Evolutionary conservation across 2,113 vertebrate species (phyloP).

Genomic region (Taxidea taxus): DNA sequence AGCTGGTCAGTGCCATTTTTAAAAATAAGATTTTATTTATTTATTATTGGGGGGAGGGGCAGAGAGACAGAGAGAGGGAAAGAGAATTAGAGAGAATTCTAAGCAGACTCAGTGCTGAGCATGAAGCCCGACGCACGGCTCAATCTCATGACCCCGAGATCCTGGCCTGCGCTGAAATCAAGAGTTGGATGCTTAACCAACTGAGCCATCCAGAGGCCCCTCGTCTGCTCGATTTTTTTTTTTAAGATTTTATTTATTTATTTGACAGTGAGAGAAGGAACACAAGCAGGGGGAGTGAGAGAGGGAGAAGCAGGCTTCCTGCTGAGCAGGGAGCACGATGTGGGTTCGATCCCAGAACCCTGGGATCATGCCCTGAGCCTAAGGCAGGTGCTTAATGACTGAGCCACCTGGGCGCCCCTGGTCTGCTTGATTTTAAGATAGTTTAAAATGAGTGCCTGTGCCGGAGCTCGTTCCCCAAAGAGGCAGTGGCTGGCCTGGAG

Average conservation of each 20-base stretch:
- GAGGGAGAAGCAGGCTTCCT: too few species aligned
- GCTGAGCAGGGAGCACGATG: not conserved
- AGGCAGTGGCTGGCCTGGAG: not conserved
- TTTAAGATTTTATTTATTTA: too few species aligned
- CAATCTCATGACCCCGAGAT: too few species aligned
- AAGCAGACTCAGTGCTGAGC: not conserved
- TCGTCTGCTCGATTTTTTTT: too few species aligned
- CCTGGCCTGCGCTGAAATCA: too few species aligned
- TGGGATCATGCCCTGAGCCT: not conserved
- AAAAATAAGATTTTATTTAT: not conserved
- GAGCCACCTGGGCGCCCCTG: not conserved
- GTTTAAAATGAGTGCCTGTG: not conserved
- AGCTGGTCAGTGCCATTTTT: not conserved
- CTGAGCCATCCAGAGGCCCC: too few species aligned
- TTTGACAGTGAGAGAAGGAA: too few species aligned
- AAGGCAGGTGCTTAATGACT: not conserved
- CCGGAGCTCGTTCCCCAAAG: not conserved
- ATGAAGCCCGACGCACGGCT: too few species aligned
- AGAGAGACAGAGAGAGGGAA: not conserved
- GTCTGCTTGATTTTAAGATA: not conserved
- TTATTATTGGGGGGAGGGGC: not conserved
- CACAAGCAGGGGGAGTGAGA: too few species aligned
- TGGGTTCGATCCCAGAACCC: not conserved
- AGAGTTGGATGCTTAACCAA: too few species aligned
- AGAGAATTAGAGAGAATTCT: not conserved